A percentile compares a stretch with the other conserved stretches of the same genome.
Evolutionary conservation across 2,888 invertebrate genomes (phyloP).

Genomic region (Ophioninae sp.): DNA sequence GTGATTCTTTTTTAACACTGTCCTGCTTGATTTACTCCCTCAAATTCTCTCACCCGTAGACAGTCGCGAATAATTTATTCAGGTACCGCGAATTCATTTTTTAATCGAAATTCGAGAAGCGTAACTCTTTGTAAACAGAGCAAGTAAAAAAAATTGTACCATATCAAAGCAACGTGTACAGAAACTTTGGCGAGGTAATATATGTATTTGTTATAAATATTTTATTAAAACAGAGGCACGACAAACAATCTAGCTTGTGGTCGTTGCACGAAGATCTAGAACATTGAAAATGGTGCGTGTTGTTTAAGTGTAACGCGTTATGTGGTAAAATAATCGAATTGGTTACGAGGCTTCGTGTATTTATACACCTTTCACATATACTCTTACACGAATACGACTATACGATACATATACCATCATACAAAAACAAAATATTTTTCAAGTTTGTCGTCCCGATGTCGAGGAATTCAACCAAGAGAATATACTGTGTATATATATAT

Average conservation of each 20-base stretch:
- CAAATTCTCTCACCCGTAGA: neutral
- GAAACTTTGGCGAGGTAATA: neutral
- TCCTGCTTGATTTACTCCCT: neutral
- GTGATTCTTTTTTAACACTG: neutral
- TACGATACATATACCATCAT: conserved; percentile 39
- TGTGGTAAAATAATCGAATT: conserved; percentile 25
- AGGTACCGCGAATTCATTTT: conserved; percentile 35
- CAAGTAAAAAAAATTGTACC: neutral
- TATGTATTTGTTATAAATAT: conserved; percentile 5
- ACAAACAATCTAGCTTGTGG: neutral
- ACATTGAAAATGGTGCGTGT: conserved; percentile 6
- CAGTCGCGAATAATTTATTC: neutral
- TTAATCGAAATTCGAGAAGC: conserved; percentile 2
- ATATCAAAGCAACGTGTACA: conserved; percentile 10
- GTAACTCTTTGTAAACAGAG: neutral
- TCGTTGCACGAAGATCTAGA: neutral
- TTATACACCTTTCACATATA: neutral
- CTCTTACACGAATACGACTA: conserved; percentile 5
- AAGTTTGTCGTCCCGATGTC: conserved; percentile 27
- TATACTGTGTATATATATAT: conserved; percentile 23
- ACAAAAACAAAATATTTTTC: conserved; percentile 42
- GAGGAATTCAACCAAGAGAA: conserved; percentile 28
- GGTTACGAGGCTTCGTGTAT: conserved; percentile 35
- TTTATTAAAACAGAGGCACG: neutral
- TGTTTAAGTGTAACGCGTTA: conserved; percentile 15